Percentiles rank a stretch among this genome's conserved stretches.
These are phyloP conservation scores for Pachyramphus minor DNA, from an alignment of 2,113 vertebrate genomes.

Conservation along the genomic window DNA sequence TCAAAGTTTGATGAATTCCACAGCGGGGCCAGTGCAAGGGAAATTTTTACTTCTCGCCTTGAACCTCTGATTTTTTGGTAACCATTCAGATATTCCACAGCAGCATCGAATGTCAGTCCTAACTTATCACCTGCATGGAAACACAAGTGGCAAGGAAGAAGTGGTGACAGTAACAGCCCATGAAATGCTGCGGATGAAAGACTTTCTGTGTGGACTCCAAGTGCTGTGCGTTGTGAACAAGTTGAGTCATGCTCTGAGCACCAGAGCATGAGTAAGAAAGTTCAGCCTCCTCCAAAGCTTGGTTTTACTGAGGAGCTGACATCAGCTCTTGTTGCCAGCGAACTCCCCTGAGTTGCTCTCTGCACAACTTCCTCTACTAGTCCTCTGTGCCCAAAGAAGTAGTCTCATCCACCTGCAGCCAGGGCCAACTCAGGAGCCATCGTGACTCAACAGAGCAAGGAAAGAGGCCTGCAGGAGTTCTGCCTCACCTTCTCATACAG, in stretches of 20 bases:
- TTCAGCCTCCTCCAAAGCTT: neutral
- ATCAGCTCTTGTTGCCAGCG: neutral
- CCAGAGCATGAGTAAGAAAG: constrained; percentile 28
- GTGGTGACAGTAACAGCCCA: neutral
- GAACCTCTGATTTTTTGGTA: neutral
- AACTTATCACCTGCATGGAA: neutral
- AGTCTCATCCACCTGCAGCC: neutral
- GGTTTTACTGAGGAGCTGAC: neutral
- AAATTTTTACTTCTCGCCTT: neutral
- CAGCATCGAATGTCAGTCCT: neutral
- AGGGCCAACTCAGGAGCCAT: neutral
- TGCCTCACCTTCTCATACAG: neutral
- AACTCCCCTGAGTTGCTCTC: neutral
- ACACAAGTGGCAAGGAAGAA: neutral
- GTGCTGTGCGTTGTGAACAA: neutral
- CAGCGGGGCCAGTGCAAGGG: neutral
- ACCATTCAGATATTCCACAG: neutral
- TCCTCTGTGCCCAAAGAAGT: neutral
- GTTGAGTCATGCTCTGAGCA: constrained; percentile 33
- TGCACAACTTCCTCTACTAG: neutral
- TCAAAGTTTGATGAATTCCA: constrained; percentile 14
- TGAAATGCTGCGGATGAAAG: neutral
- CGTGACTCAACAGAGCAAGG: constrained; percentile 1
- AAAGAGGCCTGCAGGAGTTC: neutral
- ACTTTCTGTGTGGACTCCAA: accelerated